Evolutionary conservation across 2,113 vertebrate genomes (phyloP).

Genomic region (Polyodon spathula): DNA sequence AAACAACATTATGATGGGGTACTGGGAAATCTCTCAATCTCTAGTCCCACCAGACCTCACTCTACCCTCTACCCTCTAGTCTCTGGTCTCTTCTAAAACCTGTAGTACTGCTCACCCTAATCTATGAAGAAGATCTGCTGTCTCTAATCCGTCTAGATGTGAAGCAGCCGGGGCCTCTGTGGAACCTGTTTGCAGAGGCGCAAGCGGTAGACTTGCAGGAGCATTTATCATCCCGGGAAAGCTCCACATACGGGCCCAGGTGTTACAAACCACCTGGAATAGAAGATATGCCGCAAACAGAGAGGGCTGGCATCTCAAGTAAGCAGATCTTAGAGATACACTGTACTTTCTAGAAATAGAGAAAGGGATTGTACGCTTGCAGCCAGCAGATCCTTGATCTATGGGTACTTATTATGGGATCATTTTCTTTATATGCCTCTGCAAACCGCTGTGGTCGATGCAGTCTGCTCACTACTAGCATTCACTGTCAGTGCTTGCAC

Average conservation of each 20-base stretch:
- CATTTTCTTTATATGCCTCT: too few relatives aligned
- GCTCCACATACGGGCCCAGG: neutral
- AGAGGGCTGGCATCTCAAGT: too few relatives aligned
- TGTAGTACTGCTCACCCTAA: neutral
- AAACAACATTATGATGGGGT: too few relatives aligned
- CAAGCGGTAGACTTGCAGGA: neutral
- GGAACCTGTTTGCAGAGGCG: neutral
- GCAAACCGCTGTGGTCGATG: too few relatives aligned
- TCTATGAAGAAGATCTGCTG: neutral
- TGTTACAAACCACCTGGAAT: neutral
- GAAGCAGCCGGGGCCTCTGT: neutral
- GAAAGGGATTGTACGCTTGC: neutral
- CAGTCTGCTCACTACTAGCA: too few relatives aligned
- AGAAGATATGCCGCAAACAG: neutral
- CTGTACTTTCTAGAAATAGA: neutral
- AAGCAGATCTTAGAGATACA: neutral
- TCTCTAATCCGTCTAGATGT: neutral
- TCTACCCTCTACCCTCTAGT: neutral
- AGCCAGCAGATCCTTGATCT: neutral
- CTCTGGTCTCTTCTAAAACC: neutral
- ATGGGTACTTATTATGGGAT: too few relatives aligned
- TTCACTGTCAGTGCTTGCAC: too few relatives aligned
- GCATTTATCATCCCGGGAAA: neutral
- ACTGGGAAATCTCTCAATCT: too few relatives aligned
- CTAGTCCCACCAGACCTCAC: too few relatives aligned